Evolutionary conservation across 2,888 invertebrate species (phyloP).

Genomic region (Ischnura elegans): DNA sequence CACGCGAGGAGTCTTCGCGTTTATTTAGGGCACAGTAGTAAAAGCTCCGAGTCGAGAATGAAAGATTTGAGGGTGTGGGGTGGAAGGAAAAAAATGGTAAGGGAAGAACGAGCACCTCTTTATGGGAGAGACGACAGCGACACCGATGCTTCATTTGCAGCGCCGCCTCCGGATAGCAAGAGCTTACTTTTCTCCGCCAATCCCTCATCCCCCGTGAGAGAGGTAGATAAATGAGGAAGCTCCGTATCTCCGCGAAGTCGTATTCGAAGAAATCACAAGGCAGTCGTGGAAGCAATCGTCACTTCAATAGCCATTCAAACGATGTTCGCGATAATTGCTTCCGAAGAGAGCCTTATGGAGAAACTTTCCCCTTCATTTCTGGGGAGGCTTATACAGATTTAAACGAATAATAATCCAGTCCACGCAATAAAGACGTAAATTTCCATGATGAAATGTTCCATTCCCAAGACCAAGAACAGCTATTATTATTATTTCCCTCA

Average conservation of each 20-base stretch:
- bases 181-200: not conserved
- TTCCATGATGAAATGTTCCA: too few relatives aligned
- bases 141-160: constrained; percentile 40
- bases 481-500: too few relatives aligned
- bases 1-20: constrained; percentile 9
- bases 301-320: too few relatives aligned
- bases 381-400: too few relatives aligned
- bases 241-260: not conserved
- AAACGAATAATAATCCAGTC: too few relatives aligned
- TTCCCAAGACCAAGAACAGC: too few relatives aligned
- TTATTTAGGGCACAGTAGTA: constrained; percentile 41
- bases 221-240: not conserved
- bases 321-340: not conserved
- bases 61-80: not conserved
- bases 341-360: not conserved
- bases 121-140: not conserved
- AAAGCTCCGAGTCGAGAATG: constrained; percentile 32
- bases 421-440: too few relatives aligned
- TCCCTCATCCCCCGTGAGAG: not conserved
- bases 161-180: not conserved
- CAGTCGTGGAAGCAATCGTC: not conserved
- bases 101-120: not conserved
- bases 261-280: not conserved
- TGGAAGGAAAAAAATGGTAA: not conserved
- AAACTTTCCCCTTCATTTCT: too few relatives aligned